These are phyloP conservation scores for Hiodon alosoides DNA, from an alignment of 2,113 vertebrate genomes.

Conservation along the genomic window DNA sequence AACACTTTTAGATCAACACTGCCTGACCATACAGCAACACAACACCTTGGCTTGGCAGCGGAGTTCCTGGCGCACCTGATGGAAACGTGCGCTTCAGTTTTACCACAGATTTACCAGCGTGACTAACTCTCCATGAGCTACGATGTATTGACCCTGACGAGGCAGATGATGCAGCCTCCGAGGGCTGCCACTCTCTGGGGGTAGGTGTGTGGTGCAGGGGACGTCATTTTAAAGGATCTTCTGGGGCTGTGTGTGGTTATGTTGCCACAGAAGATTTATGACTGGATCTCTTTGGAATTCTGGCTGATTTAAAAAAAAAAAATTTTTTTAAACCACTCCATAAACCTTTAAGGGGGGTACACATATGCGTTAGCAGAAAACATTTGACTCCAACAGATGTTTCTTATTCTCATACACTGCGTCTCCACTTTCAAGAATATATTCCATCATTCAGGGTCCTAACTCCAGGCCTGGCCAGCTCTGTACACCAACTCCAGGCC, in stretches of 20 bases:
- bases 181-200: not conserved
- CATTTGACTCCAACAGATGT: not conserved
- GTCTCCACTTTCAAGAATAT: too few relatives aligned
- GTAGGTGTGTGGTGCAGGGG: not conserved
- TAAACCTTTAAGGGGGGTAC: not conserved
- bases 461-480: too few relatives aligned
- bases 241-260: not conserved
- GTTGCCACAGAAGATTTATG: not conserved
- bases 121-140: too few relatives aligned
- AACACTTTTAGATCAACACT: not conserved
- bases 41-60: too few relatives aligned
- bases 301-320: not conserved
- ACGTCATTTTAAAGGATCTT: not conserved
- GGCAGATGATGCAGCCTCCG: too few relatives aligned
- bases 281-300: not conserved
- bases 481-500: not conserved
- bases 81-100: too few relatives aligned
- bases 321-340: not conserved
- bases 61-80: too few relatives aligned
- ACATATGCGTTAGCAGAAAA: not conserved
- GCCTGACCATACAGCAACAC: too few relatives aligned
- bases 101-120: too few relatives aligned
- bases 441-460: too few relatives aligned
- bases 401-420: conserved; percentile 7
- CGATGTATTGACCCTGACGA: too few relatives aligned